Conservation (phyloP, 1,140 invertebrate species). For the Pristionchus pacificus region DNA sequence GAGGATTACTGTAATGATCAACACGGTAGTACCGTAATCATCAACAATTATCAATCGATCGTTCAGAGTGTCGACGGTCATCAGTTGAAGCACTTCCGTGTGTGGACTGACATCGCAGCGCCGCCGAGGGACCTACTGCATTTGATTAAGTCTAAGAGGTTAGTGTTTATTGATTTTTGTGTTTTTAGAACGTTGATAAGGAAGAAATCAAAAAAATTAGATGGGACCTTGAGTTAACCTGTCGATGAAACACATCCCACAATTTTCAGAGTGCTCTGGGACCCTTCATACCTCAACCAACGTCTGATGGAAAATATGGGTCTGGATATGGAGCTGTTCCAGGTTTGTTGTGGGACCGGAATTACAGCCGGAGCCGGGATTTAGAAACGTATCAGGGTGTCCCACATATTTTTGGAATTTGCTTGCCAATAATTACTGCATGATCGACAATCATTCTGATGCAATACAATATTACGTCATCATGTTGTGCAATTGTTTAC, state of each 20-base stretch:
- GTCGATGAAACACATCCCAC: not conserved
- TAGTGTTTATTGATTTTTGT: not conserved
- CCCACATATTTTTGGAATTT: too few relatives aligned
- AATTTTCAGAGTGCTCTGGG: constrained; percentile 18
- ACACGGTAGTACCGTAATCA: too few relatives aligned
- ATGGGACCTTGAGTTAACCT: constrained; percentile 3
- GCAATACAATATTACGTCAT: too few relatives aligned
- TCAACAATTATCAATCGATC: too few relatives aligned
- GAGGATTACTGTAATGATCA: too few relatives aligned
- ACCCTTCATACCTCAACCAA: constrained; percentile 25
- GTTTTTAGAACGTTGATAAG: not conserved
- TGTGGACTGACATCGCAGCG: constrained; percentile 21
- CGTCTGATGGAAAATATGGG: constrained; percentile 16
- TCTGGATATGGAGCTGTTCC: constrained; percentile 28
- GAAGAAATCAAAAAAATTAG: not conserved
- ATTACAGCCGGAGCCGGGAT: too few relatives aligned
- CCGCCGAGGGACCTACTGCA: constrained; percentile 26
- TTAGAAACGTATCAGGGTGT: too few relatives aligned
- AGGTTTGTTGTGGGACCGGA: too few relatives aligned
- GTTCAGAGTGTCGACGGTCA: constrained; percentile 15
- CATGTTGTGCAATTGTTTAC: too few relatives aligned
- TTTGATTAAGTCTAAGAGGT: constrained; percentile 21
- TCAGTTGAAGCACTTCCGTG: constrained; percentile 19
- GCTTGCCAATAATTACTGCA: too few relatives aligned
- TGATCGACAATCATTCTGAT: too few relatives aligned